These are phyloP conservation scores for Sternotherus odoratus DNA, from an alignment of 2,797 vertebrate genomes.

Conservation along the genomic window DNA sequence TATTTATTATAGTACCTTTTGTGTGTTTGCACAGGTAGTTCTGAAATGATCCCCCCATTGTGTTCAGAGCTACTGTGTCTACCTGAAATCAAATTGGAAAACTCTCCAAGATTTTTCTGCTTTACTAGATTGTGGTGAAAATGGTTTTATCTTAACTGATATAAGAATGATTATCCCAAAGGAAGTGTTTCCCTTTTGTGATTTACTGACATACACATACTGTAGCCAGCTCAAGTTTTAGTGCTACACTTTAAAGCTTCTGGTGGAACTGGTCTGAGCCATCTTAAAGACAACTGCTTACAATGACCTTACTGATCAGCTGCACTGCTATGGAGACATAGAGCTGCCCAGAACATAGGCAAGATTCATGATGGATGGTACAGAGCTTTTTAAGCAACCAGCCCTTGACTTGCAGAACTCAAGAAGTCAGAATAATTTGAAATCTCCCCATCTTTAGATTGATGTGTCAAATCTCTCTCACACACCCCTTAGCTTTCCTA, in stretches of 20 bases:
- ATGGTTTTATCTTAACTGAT: neutral
- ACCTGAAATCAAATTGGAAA: conserved; percentile 17
- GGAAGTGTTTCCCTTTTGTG: neutral
- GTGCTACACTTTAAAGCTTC: neutral
- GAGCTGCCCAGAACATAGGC: neutral
- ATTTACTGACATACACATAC: neutral
- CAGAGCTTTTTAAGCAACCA: neutral
- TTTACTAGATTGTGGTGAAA: neutral
- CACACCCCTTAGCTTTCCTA: neutral
- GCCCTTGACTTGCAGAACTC: neutral
- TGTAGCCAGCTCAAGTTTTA: neutral
- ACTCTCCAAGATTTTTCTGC: neutral
- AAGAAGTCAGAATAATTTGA: neutral
- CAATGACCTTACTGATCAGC: accelerated
- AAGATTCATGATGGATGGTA: neutral
- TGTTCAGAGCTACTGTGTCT: neutral
- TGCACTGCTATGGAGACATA: neutral
- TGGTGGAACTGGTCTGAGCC: neutral
- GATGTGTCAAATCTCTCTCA: neutral
- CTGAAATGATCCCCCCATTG: neutral
- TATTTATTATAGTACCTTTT: neutral
- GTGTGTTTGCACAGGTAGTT: neutral
- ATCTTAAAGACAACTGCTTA: neutral
- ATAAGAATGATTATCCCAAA: conserved; percentile 7
- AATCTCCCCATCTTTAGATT: neutral